A percentile compares a stretch with the other conserved stretches of the same genome.
These are phyloP conservation scores for Cerastis rubricosa DNA, from an alignment of 2,888 invertebrate species.

Conservation along the genomic window DNA sequence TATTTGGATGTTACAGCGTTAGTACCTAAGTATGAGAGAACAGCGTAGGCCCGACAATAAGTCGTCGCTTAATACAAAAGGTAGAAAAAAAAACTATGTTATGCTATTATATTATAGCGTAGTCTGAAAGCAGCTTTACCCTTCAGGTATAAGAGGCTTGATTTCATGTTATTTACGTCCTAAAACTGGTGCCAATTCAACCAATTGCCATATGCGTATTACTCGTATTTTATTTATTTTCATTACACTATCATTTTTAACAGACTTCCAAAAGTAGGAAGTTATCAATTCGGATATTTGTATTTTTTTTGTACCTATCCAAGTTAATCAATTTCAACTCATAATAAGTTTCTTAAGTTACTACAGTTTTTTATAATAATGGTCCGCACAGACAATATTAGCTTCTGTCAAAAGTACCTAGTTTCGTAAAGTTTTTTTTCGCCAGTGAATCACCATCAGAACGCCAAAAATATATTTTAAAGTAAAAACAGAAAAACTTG, in stretches of 20 bases:
- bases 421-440: background rate
- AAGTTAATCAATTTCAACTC: background rate
- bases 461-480: slow-evolving; percentile 13
- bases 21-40: too few relatives aligned
- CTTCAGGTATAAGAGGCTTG: too few relatives aligned
- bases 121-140: too few relatives aligned
- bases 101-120: too few relatives aligned
- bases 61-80: too few relatives aligned
- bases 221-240: background rate
- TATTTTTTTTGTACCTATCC: background rate
- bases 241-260: too few relatives aligned
- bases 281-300: too few relatives aligned
- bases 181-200: background rate
- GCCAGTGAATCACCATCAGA: background rate
- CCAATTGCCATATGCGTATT: background rate
- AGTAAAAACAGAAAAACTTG: background rate
- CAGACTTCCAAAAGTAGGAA: too few relatives aligned
- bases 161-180: background rate
- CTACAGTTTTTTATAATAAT: background rate
- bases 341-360: background rate
- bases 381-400: background rate
- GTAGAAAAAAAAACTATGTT: too few relatives aligned
- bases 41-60: too few relatives aligned
- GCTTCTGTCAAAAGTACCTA: background rate
- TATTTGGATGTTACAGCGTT: too few relatives aligned